Base-by-base conservation (phyloP, 2,888 invertebrate species). In the Trichopoda pennipes region DNA sequence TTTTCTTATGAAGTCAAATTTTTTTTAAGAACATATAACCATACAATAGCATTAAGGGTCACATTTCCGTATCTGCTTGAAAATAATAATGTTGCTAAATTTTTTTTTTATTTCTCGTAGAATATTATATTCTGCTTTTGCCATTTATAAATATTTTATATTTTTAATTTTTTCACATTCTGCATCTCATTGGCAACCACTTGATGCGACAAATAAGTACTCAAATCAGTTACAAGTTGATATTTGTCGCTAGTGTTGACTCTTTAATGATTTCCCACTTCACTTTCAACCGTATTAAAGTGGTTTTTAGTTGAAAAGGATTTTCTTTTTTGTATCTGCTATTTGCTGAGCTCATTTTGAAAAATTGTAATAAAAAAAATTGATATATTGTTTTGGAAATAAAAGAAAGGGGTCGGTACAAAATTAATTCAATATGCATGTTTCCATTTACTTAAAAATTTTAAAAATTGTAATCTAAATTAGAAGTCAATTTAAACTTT, bases 201-300 rank as follows among this genome's bases (percentile, higher is more conserved):
- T 81, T 81, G 77, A 72, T 81, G 81, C 72, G 81, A 77, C 81
- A 81, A 81, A 76, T 81, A 76, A 76, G 80, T 66, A 76, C 80
- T 81, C 64, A 70, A 75, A 75, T 68, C 68, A 55, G 73, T 73
- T 73, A 61, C 60, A 68, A 73, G 73, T 73, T 79, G 73, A 60
- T 68, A 68, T 79, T 68, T 79, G 79, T 73, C 60, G 66, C 47
- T 73, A 68, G 73, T 79, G 79, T 73, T 79, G 79, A 73, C 79
- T 68, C 47, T 79, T 79, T 73, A 73, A 79, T 79, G 79, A 79
- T 68, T 73, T 79, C 23, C 73, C 73, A 79, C 79, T 73, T 61
- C 64, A 73, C 38, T 55, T 73, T 66, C 60, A 72, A 79, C 64
- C 66, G 17, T 79, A 73, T 72, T 79, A 23, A 61, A 79, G 79